Percentiles rank a stretch among this genome's conserved stretches.
These are phyloP conservation scores for Petrolisthes cinctipes DNA, from an alignment of 2,888 invertebrate genomes.

Conservation along the genomic window DNA sequence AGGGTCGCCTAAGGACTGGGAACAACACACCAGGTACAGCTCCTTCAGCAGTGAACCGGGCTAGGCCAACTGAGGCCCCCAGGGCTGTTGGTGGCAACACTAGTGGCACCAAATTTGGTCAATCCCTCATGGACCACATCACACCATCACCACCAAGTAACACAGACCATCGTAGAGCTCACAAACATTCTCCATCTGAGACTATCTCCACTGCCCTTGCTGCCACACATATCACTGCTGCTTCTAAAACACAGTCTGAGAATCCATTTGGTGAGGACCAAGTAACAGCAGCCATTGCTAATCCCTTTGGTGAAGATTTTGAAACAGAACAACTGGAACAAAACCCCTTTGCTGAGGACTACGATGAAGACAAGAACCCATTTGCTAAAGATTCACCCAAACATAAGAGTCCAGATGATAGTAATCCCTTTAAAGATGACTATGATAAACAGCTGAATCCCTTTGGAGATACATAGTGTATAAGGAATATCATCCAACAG, in stretches of 20 bases:
- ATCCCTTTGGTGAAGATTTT: conserved; percentile 59
- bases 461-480: conserved; percentile 32
- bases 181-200: conserved; percentile 32
- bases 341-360: conserved; percentile 51
- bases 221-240: conserved; percentile 23
- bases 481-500: neutral
- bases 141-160: conserved; percentile 39
- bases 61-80: conserved; percentile 26
- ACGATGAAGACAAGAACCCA: conserved; percentile 56
- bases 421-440: conserved; percentile 47
- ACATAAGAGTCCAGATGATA: conserved; percentile 19
- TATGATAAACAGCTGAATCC: conserved; percentile 52
- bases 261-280: conserved; percentile 46
- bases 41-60: conserved; percentile 27
- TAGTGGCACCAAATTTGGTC: conserved; percentile 17
- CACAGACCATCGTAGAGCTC: neutral
- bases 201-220: conserved; percentile 46
- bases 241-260: conserved; percentile 10
- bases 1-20: conserved; percentile 34
- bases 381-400: conserved; percentile 42
- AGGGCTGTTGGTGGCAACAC: conserved; percentile 18
- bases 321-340: conserved; percentile 54
- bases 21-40: neutral
- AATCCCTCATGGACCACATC: conserved; percentile 51
- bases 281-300: neutral